Evolutionary conservation across 1,140 invertebrate genomes (phyloP), one percentile per base, ranked within the genome.

Genomic region (Linepithema humile): DNA sequence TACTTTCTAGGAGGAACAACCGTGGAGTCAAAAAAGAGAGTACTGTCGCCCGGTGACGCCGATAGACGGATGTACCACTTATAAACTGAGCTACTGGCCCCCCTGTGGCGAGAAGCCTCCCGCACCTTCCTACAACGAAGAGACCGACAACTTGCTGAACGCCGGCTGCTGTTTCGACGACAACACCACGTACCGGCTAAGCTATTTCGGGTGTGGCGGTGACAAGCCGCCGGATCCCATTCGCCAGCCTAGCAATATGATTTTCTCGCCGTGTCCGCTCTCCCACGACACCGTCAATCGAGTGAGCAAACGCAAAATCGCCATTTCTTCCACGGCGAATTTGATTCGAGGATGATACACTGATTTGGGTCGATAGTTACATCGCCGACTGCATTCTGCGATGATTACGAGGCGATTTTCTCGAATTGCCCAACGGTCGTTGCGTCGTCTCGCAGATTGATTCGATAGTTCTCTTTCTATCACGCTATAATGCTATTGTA

Each of bases 11-110:
- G 90, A 92, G 50, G 78, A 78, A 5, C 59, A 85, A 35, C 85
- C 92, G 0, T 93, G 91, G 90, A 74, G 35, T 32, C 17, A 72
- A 26, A 91, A 88, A 40, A 10, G 5, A 15, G 62, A 91, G 7
- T 94, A 94, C 55, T 0, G 91, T 83, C 91, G 89, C 26, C 95
- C 95, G 0, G 85, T 88, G 0, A 92, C 92, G 0, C 93, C 93
- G 1, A 91, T 96, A 59, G 95, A 95, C 17, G 87, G 82, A 0
- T 93, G 92, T 67, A 96, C 95, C n/a, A 96, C 95, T 0, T 95
- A 96, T 88, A 94, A 92, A 65, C 90, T 95, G 82, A 95, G 95
- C 87, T 95, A 95, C 67, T 94, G 93, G 91, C 94, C 95, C 0
- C 90, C 91, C 12, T 90, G 84, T n/a, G 83, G 80, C 29, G 83